phyloP scores from a whole-genome alignment of 2,797 vertebrate species.

The Emys orbicularis region DNA sequence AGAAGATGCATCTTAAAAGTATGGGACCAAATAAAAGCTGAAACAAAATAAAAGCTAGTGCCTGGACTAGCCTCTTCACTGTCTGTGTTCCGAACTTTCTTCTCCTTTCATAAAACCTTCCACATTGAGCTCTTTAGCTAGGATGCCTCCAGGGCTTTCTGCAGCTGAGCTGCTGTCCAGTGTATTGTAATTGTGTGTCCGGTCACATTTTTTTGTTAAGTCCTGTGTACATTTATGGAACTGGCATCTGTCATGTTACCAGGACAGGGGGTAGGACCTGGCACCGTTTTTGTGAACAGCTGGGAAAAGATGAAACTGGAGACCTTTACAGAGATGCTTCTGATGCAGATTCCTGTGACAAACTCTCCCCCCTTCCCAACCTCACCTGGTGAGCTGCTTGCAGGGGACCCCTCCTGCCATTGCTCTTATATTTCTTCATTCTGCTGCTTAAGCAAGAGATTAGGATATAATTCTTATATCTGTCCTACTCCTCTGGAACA shows the following conservation, averaged over 20 bases:
- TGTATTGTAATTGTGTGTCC: neutral
- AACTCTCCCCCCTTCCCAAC: neutral
- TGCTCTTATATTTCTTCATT: neutral
- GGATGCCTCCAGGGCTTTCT: neutral
- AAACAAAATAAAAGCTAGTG: neutral
- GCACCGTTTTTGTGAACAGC: neutral
- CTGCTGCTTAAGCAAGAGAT: neutral
- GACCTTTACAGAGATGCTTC: too few relatives aligned
- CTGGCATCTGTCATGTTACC: neutral
- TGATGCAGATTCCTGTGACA: too few relatives aligned
- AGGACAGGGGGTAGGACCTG: neutral
- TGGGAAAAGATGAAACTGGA: neutral
- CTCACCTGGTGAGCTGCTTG: fast-evolving
- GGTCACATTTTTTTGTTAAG: neutral
- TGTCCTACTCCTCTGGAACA: neutral
- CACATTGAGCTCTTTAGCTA: neutral
- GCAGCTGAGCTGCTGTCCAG: neutral
- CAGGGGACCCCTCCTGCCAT: neutral
- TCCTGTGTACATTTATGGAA: neutral
- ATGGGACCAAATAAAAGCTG: fast-evolving
- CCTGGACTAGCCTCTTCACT: neutral
- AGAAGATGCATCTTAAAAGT: neutral
- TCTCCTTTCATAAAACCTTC: neutral
- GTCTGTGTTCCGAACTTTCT: neutral
- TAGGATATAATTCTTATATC: neutral